phyloP scores from a whole-genome alignment of 1,140 invertebrate species.

The Caenorhabditis tropicalis region DNA sequence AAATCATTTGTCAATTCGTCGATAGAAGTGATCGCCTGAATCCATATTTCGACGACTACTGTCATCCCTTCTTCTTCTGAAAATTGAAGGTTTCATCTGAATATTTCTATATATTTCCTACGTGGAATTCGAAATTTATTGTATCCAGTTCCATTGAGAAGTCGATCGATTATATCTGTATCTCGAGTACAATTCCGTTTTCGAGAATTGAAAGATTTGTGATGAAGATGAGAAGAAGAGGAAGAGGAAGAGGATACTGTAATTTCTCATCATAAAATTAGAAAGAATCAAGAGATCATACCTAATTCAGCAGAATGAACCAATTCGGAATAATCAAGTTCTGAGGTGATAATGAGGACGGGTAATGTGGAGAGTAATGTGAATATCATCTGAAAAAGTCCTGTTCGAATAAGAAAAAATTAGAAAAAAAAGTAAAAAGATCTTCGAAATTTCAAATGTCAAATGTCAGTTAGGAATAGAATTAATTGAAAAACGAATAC shows the following conservation, averaged over 20 bases:
- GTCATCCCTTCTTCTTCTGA: conserved; percentile 69
- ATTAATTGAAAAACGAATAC: too few species aligned
- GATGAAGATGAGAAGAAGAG: not conserved
- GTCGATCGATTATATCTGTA: conserved; percentile 66
- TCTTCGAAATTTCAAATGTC: too few species aligned
- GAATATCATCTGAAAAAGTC: conserved; percentile 39
- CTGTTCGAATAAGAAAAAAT: too few species aligned
- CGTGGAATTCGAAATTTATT: conserved; percentile 69
- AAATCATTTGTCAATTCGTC: conserved; percentile 72
- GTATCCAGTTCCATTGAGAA: conserved; percentile 71
- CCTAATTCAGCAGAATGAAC: not conserved
- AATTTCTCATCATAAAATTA: not conserved
- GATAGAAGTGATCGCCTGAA: conserved; percentile 72
- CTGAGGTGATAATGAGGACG: not conserved
- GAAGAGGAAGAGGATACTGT: not conserved
- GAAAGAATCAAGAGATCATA: too few species aligned
- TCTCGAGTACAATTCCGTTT: conserved; percentile 62
- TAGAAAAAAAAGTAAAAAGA: not conserved
- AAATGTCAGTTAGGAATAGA: too few species aligned
- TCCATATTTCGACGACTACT: conserved; percentile 69
- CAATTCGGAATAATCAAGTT: not conserved
- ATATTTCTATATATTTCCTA: conserved; percentile 23
- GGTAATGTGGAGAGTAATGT: not conserved
- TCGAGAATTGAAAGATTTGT: not conserved
- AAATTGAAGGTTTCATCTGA: not conserved